Evolutionary conservation across 1,140 invertebrate species (phyloP), one percentile per base, ranked within the genome.

Genomic region (Melitaea cinxia): DNA sequence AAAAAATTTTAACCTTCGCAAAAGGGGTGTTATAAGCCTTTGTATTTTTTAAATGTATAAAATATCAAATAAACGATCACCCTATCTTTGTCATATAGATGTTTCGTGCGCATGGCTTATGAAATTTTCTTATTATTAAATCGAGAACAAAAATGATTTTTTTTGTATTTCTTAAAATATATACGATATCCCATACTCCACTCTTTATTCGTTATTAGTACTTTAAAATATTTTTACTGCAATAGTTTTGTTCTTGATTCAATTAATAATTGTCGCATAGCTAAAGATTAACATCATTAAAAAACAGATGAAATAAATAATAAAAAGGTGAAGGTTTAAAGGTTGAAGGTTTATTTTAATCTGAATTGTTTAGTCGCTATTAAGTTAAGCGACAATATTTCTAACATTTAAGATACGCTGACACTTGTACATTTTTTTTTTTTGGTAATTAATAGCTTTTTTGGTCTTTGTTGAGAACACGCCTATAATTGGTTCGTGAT

Each of bases 31-130:
- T 39, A 39, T 39, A 12, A 39, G 37, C 15, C 14, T 15, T 39
- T 2, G 14, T 14, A 14, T 1, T 39, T 39, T 4, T 47, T 47
- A 17, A 2, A 17, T 19, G 10, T 6, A 21, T 0, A 23, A 19
- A 3, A 4, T n/a, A n/a, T n/a, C n/a, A 42, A 42, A 6, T 2
- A 12, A 50, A 26, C 15, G 23, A 53, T 56, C 55, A 65, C 19
- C 55, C 63, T 58, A 58, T 65, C 63, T 58, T 52, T 39, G 45
- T 47, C 56, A 65, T 26, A 24, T 56, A 65, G 55, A 57, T 39
- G 30, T 30, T 24, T 57, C 49, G 17, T 56, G 19, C 30, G 62
- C 63, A 65, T 65, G 63, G 63, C 63, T 65, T 58, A 24, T 7
- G 33, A 57, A 14, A 42, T 57, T 45, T 57, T 37, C 4, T 12